Evolutionary conservation across 2,797 vertebrate genomes (phyloP).

Genomic region (Acridotheres tristis): DNA sequence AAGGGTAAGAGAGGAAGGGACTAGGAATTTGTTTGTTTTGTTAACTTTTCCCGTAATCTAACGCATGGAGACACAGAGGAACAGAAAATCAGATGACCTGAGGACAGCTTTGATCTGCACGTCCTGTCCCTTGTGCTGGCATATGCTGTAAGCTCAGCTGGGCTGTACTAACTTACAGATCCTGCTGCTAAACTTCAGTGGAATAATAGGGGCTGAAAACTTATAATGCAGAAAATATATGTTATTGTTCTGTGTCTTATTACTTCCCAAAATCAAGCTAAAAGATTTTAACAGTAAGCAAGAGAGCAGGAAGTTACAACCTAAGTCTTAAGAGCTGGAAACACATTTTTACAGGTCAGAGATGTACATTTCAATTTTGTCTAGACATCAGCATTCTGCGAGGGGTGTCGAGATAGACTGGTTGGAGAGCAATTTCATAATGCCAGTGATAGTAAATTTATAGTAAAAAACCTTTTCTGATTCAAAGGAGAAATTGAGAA

Average conservation of each 20-base stretch:
- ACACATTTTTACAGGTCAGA: not conserved
- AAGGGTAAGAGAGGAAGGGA: conserved; percentile 11
- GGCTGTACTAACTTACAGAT: not conserved
- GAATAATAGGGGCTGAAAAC: not conserved
- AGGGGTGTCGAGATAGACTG: not conserved
- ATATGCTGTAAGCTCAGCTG: not conserved
- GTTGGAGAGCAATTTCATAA: not conserved
- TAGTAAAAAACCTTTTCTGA: not conserved
- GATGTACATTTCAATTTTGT: not conserved
- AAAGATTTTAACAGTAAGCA: not conserved
- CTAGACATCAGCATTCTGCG: not conserved
- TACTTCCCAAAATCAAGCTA: not conserved
- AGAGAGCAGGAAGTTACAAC: not conserved
- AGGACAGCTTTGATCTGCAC: not conserved
- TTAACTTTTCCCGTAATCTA: not conserved
- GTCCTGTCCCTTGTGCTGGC: not conserved
- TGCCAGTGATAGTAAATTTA: not conserved
- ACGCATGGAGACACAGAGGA: not conserved
- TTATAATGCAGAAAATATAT: not conserved
- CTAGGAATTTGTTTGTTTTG: conserved; percentile 14
- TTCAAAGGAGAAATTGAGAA: not conserved
- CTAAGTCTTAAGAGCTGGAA: not conserved
- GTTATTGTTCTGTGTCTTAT: not conserved
- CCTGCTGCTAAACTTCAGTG: not conserved
- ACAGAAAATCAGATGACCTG: not conserved